Evolutionary conservation across 2,797 vertebrate species (phyloP).

Genomic region (Microctenopoma lineatum): DNA sequence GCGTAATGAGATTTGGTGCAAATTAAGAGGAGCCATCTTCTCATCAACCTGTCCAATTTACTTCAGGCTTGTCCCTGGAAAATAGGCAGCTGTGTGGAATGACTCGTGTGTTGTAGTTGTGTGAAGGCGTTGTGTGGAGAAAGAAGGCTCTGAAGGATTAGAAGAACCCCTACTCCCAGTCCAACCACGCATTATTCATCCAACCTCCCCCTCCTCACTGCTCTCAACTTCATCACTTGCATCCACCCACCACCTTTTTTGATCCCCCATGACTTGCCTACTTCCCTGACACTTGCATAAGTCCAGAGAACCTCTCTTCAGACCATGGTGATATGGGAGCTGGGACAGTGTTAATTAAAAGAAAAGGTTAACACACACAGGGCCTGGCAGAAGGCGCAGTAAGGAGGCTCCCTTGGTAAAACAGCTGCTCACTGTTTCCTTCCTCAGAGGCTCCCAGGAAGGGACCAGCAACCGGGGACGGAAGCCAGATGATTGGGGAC

Average conservation of each 20-base stretch:
- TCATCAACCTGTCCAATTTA: conserved; percentile 73
- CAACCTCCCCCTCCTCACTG: conserved; percentile 59
- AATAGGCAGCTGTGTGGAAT: conserved; percentile 59
- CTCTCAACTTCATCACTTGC: conserved; percentile 72
- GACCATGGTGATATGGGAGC: conserved; percentile 75
- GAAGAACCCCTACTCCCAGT: conserved; percentile 75
- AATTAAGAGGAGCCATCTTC: conserved; percentile 69
- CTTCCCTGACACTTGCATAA: conserved; percentile 75
- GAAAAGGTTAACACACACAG: conserved; percentile 84
- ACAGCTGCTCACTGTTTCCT: conserved; percentile 76
- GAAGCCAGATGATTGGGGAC: conserved; percentile 60
- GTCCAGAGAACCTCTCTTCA: conserved; percentile 75
- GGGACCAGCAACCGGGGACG: conserved; percentile 51
- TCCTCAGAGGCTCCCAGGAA: conserved; percentile 58
- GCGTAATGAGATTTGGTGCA: conserved; percentile 64
- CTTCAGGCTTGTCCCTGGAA: conserved; percentile 58
- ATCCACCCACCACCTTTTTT: conserved; percentile 59
- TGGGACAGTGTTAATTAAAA: conserved; percentile 84
- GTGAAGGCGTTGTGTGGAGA: conserved; percentile 68
- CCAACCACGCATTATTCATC: conserved; percentile 80
- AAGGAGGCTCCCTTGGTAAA: conserved; percentile 72
- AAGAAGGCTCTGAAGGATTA: conserved; percentile 75
- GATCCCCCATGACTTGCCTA: conserved; percentile 52
- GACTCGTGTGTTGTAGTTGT: conserved; percentile 58
- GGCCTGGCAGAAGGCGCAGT: conserved; percentile 69